Conservation (phyloP, 2,888 invertebrate species). For the Pyrochroa serraticornis region DNA sequence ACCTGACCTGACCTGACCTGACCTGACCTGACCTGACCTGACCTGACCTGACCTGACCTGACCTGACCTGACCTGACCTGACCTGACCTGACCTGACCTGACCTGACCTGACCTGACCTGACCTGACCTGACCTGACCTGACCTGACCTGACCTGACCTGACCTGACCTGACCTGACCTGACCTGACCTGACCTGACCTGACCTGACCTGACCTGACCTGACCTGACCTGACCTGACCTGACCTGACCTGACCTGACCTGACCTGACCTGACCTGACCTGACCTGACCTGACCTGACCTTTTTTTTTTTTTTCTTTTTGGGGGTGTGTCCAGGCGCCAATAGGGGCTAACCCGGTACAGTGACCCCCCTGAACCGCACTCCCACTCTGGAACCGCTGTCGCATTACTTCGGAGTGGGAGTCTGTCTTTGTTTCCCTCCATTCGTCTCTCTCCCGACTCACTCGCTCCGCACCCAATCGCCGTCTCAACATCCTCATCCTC, state of each 20-base stretch:
- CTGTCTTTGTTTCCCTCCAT: no score
- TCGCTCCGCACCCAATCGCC: no score
- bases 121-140: slow-evolving; percentile 21
- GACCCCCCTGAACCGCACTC: no score
- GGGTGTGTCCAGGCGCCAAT: no score
- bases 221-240: slow-evolving; percentile 32
- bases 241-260: slow-evolving; percentile 29
- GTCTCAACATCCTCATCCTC: no score
- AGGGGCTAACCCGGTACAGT: no score
- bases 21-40: slow-evolving; percentile 6
- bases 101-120: slow-evolving; percentile 19
- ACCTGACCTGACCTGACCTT: slow-evolving; percentile 32
- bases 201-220: slow-evolving; percentile 30
- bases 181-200: slow-evolving; percentile 32
- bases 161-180: slow-evolving; percentile 29
- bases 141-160: slow-evolving; percentile 23
- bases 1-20: slow-evolving; percentile 6
- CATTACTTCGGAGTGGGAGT: no score
- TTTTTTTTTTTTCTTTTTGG: no score
- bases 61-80: slow-evolving; percentile 20
- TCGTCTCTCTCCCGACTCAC: no score
- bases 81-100: slow-evolving; percentile 21
- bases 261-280: slow-evolving; percentile 31
- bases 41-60: slow-evolving; percentile 23
- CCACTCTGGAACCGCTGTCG: no score